These are phyloP conservation scores for Zaprionus taronus DNA, from an alignment of 1,140 invertebrate genomes.

Conservation along the genomic window DNA sequence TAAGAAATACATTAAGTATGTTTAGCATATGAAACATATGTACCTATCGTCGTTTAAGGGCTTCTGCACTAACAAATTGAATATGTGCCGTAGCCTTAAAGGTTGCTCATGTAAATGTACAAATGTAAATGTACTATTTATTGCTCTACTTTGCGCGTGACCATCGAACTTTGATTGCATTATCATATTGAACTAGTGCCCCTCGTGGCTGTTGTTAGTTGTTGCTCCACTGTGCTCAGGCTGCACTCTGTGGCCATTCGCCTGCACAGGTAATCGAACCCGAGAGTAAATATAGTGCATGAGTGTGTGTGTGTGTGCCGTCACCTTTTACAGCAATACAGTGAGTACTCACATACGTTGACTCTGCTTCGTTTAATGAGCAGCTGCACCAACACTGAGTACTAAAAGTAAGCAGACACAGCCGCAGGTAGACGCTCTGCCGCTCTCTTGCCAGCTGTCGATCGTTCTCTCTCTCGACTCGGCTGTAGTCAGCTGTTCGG, in stretches of 20 bases:
- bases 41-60: too few relatives aligned
- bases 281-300: conserved; percentile 21
- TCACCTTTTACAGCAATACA: neutral
- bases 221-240: conserved; percentile 3
- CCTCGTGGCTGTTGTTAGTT: neutral
- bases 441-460: neutral
- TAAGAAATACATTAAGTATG: too few relatives aligned
- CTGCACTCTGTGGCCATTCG: conserved; percentile 46
- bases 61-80: neutral
- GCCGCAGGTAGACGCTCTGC: conserved; percentile 5
- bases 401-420: conserved; percentile 36
- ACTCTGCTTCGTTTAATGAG: conserved; percentile 29
- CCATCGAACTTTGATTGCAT: neutral
- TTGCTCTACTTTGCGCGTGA: neutral
- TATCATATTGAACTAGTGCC: conserved; percentile 2
- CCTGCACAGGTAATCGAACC: conserved; percentile 66
- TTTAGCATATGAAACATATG: too few relatives aligned
- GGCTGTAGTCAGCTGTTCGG: conserved; percentile 58
- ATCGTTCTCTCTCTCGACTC: conserved; percentile 16
- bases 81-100: neutral
- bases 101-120: too few relatives aligned
- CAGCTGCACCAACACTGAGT: conserved; percentile 56
- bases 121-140: neutral
- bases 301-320: neutral
- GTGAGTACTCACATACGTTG: neutral